These are phyloP conservation scores for Otis tarda DNA, from an alignment of 2,113 vertebrate genomes.

Conservation along the genomic window DNA sequence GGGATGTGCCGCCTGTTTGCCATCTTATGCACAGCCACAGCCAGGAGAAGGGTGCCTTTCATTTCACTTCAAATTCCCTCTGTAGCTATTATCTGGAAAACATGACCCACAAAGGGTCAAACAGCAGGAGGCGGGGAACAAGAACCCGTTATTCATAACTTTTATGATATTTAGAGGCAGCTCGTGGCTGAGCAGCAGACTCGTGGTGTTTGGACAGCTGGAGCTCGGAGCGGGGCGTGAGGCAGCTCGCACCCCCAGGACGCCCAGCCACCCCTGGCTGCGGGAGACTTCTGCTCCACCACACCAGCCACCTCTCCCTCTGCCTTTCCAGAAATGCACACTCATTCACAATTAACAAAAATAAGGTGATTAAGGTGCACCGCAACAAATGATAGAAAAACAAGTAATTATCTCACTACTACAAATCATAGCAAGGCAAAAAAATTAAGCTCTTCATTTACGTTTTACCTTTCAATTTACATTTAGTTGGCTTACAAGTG, in stretches of 20 bases:
- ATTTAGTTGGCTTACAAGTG: background rate
- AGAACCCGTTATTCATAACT: background rate
- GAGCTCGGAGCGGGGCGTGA: background rate
- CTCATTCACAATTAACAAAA: background rate
- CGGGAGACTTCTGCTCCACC: background rate
- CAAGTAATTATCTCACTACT: background rate
- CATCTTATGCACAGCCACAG: background rate
- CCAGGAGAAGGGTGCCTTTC: accelerated
- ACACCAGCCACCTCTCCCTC: accelerated
- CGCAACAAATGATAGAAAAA: background rate
- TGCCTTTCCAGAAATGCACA: background rate
- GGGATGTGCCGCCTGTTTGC: accelerated
- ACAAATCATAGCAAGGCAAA: background rate
- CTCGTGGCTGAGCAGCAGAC: background rate
- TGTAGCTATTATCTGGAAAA: background rate
- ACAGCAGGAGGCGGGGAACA: background rate
- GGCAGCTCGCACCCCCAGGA: background rate
- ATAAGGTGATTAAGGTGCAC: background rate
- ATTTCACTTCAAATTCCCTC: background rate
- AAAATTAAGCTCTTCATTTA: background rate
- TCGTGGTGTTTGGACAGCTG: background rate
- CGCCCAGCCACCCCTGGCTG: background rate
- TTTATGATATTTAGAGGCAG: background rate
- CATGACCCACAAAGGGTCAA: background rate
- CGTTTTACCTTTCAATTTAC: background rate